Base-by-base conservation (phyloP, 2,113 vertebrate genomes). In the Brachypteracias leptosomus region DNA sequence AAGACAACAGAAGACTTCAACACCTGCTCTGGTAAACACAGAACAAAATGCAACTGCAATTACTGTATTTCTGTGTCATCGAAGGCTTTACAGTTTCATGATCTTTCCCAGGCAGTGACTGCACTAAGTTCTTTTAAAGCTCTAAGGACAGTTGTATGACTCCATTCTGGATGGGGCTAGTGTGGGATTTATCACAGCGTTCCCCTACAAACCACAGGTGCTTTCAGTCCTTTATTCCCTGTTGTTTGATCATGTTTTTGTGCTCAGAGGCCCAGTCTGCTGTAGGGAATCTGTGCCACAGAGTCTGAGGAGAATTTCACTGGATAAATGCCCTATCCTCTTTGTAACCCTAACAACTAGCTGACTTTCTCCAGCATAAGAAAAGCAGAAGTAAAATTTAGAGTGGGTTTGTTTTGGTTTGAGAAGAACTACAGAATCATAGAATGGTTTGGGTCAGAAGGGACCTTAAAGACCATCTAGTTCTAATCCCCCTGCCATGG, bases 71-170 rank as follows among this genome's bases (percentile, higher is more conserved):
- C 25, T 25, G n/a, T 54, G 47, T 4, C 57, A 65, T 22, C 25
- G 12, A 13, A 54, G 87, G 8, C 61, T 62, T 61, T 38, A 28
- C 16, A 28, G 26, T 38, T 33, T 49, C 52, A 12, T 5, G 25
- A 22, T 3, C 35, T 11, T 51, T 47, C 55, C 13, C 40, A 33
- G 59, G 57, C 54, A 70, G 40, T 15, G 54, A 19, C 11, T 40
- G 31, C 33, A 16, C 5, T 9, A 11, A 76, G 35, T 6, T 44
- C 24, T 78, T 52, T 70, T 42, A 19, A 31, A 65, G 20, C 28
- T 20, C 40, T 7, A 26, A 29, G 57, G 44, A 16, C 1, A 59
- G 16, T 2, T 65, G 14, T 8, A 15, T 0, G 0, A 13, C 33
- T n/a, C 24, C 2, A 0, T 18, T 29, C 46, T 3, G n/a, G 51